These are phyloP conservation scores for Pseudolaguvia tuberculata DNA, from an alignment of 2,113 vertebrate genomes.

Conservation along the genomic window DNA sequence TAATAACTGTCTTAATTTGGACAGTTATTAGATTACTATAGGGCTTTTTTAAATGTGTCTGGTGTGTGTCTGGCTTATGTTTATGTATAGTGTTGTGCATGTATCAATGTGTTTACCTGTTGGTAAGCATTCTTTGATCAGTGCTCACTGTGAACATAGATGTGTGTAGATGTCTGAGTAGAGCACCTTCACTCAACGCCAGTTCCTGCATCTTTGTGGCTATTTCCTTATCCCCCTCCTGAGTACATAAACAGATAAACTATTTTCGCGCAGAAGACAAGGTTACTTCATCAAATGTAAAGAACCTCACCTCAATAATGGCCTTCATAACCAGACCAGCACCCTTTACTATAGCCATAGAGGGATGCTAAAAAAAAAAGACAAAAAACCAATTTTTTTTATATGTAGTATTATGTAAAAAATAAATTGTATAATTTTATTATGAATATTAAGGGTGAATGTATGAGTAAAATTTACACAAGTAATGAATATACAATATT, in stretches of 20 bases:
- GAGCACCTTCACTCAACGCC: slow-evolving; percentile 94
- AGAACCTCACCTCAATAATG: slow-evolving; percentile 88
- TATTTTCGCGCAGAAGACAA: not conserved
- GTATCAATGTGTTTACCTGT: slow-evolving; percentile 72
- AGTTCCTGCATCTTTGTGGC: slow-evolving; percentile 98
- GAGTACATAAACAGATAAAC: not conserved
- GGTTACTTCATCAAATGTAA: not conserved
- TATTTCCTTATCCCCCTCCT: slow-evolving; percentile 99
- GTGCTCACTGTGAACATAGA: slow-evolving; percentile 95
- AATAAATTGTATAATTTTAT: too few species aligned
- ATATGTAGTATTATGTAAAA: too few species aligned
- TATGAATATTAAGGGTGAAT: too few species aligned
- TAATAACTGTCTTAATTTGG: not conserved
- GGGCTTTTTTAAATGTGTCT: too few species aligned
- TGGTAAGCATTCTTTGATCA: slow-evolving; percentile 98
- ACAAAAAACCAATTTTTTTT: not conserved
- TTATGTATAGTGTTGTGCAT: not conserved
- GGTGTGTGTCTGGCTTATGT: too few species aligned
- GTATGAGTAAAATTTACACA: not conserved
- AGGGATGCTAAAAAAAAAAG: slow-evolving; percentile 80
- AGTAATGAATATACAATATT: too few species aligned
- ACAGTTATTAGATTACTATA: too few species aligned
- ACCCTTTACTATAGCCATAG: slow-evolving; percentile 98
- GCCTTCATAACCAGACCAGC: slow-evolving; percentile 98
- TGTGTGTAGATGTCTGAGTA: slow-evolving; percentile 92